Evolutionary conservation across 2,797 vertebrate species (phyloP).

Genomic region (Clarias fuscus): DNA sequence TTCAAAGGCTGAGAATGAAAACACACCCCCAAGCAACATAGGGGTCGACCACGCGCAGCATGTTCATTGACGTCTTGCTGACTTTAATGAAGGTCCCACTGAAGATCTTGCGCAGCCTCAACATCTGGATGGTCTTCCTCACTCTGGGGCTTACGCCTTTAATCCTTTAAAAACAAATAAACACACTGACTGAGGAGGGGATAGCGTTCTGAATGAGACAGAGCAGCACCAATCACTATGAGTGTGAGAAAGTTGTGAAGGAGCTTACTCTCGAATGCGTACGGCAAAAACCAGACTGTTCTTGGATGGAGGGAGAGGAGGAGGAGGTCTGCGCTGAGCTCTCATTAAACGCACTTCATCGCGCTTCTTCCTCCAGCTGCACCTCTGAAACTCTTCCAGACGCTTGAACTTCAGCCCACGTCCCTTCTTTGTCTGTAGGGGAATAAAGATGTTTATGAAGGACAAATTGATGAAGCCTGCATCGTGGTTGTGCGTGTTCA

Average conservation of each 20-base stretch:
- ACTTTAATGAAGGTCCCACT: conserved; percentile 85
- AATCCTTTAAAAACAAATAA: conserved; percentile 70
- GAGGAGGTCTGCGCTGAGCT: conserved; percentile 65
- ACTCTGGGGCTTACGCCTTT: conserved; percentile 83
- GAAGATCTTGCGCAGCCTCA: conserved; percentile 85
- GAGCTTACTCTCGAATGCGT: conserved; percentile 82
- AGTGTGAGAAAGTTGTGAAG: too few relatives aligned
- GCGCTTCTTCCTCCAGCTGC: conserved; percentile 75
- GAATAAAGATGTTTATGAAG: neutral
- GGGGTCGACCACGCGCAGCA: conserved; percentile 85
- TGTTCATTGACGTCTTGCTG: conserved; percentile 73
- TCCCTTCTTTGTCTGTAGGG: conserved; percentile 75
- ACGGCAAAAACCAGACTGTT: conserved; percentile 84
- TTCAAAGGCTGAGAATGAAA: neutral
- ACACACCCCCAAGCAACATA: conserved; percentile 93
- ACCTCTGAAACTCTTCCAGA: conserved; percentile 83
- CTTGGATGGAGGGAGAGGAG: conserved; percentile 68
- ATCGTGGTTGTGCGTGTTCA: neutral
- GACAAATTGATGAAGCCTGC: too few relatives aligned
- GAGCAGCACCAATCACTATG: neutral
- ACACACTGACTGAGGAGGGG: too few relatives aligned
- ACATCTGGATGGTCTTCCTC: conserved; percentile 73
- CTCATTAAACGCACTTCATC: conserved; percentile 80
- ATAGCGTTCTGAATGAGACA: too few relatives aligned
- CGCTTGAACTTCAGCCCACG: conserved; percentile 84